phyloP scores from a whole-genome alignment of 2,113 vertebrate genomes.

The Sturnira hondurensis region DNA sequence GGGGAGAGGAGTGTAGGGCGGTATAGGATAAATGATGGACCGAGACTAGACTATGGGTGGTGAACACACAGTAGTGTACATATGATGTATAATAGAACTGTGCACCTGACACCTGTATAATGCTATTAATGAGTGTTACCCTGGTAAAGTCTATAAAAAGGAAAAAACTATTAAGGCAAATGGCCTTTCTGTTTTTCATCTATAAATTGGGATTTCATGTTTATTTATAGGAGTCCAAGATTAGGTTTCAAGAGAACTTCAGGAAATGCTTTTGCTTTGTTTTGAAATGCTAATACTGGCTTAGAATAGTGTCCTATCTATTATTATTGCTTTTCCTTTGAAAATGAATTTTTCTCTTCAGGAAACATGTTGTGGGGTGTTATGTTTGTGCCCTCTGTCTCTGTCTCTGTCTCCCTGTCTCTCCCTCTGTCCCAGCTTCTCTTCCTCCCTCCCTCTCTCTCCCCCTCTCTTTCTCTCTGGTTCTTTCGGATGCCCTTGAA shows the following conservation, averaged over 20 bases:
- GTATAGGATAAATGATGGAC: too few relatives aligned
- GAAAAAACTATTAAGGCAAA: background rate
- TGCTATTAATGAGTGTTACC: too few relatives aligned
- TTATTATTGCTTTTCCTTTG: background rate
- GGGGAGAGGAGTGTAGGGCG: too few relatives aligned
- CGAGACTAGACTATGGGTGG: too few relatives aligned
- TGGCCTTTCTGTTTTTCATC: background rate
- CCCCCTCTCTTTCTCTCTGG: background rate
- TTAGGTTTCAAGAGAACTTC: background rate
- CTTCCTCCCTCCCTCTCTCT: background rate
- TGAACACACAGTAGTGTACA: too few relatives aligned
- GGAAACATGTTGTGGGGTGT: background rate
- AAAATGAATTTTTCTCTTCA: background rate
- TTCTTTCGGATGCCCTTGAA: background rate
- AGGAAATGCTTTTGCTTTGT: slow-evolving; percentile 39
- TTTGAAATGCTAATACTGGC: slow-evolving; percentile 10
- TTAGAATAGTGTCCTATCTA: background rate
- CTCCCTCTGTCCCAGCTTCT: background rate
- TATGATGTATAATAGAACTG: too few relatives aligned
- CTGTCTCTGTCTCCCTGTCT: rapidly evolving
- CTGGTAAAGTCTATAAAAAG: background rate
- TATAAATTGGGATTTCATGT: background rate
- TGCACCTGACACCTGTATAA: too few relatives aligned
- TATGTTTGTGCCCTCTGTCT: background rate
- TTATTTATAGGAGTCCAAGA: background rate